phyloP scores from a whole-genome alignment of 2,797 vertebrate genomes.

The Danio aesculapii region DNA sequence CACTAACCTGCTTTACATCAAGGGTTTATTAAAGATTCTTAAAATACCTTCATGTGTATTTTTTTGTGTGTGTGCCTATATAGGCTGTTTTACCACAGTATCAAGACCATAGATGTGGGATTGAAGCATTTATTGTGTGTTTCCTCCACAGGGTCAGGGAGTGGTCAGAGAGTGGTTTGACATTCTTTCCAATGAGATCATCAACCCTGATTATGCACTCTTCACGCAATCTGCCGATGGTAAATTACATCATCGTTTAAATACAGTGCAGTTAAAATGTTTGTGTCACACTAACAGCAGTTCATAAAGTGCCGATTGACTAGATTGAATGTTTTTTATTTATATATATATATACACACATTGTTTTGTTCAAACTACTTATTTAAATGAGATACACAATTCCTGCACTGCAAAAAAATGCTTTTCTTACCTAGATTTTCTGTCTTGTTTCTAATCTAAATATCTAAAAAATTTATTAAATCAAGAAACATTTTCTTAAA shows the following conservation, averaged over 20 bases:
- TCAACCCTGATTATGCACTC: slow-evolving; percentile 97
- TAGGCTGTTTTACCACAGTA: not conserved
- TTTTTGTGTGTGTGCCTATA: not conserved
- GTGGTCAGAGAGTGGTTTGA: slow-evolving; percentile 99
- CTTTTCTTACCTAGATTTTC: no score
- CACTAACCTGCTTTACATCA: not conserved
- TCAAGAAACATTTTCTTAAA: no score
- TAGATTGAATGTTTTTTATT: no score
- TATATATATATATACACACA: no score
- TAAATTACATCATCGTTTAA: slow-evolving; percentile 71
- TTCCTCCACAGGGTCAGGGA: slow-evolving; percentile 89
- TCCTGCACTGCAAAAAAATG: no score
- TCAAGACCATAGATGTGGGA: not conserved
- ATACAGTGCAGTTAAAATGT: not conserved
- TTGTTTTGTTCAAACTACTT: no score
- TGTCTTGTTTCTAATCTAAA: no score
- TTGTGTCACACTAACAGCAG: no score
- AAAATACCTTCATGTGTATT: not conserved
- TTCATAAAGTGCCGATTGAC: no score
- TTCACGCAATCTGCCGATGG: slow-evolving; percentile 99
- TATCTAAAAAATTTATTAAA: no score
- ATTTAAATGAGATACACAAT: no score
- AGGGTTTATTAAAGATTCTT: not conserved
- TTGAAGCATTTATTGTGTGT: slow-evolving; percentile 17
- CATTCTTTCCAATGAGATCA: slow-evolving; percentile 97